Evolutionary conservation across 2,113 vertebrate species (phyloP).

Genomic region (Boulengeromyrus knoepffleri): DNA sequence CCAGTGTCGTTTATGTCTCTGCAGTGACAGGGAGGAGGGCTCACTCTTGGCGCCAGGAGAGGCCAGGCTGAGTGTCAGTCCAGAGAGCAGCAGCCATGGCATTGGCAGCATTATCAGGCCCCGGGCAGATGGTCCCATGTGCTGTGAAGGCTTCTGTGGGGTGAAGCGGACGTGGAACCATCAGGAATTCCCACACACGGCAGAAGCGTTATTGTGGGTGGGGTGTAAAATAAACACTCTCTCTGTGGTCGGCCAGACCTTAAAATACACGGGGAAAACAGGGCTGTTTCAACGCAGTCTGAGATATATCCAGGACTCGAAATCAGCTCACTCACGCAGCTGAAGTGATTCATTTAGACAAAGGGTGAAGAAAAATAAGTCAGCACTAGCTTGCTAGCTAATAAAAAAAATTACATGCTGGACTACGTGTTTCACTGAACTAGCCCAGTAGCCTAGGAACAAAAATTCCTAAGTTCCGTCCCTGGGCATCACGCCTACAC

Average conservation of each 20-base stretch:
- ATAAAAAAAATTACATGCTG: neutral
- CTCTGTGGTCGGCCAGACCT: neutral
- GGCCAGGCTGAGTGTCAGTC: neutral
- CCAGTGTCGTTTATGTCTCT: constrained; percentile 71
- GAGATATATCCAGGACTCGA: neutral
- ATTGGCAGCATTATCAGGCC: constrained; percentile 14
- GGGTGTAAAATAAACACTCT: neutral
- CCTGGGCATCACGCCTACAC: neutral
- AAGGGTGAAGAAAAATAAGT: neutral
- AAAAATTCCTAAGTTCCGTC: neutral
- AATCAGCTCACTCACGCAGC: neutral
- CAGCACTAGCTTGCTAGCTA: neutral
- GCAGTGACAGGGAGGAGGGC: constrained; percentile 11
- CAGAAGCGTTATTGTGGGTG: neutral
- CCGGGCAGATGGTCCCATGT: constrained; percentile 15
- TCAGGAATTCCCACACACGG: neutral
- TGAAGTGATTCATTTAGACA: neutral
- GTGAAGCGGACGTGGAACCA: neutral
- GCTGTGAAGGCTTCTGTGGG: constrained; percentile 17
- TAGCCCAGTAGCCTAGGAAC: neutral
- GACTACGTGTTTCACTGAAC: neutral
- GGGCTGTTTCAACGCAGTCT: neutral
- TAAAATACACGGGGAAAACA: neutral
- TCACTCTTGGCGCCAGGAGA: neutral
- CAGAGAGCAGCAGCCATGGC: constrained; percentile 18